Base-by-base conservation (phyloP, 2,888 invertebrate genomes). In the Homarus gammarus region DNA sequence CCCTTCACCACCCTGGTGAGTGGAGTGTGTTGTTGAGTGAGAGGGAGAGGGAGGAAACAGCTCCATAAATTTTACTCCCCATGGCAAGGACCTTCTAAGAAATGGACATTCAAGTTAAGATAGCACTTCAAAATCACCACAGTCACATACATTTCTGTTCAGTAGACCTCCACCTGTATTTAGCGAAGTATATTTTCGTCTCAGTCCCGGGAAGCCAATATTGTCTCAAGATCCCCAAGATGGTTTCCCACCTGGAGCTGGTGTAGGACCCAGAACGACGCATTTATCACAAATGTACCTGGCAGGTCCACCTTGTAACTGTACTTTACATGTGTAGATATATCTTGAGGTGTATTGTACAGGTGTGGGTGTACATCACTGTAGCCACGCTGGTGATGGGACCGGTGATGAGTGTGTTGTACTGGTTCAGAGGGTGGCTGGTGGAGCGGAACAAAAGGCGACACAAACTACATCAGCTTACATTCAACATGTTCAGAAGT, bases 401-500 rank as follows among this genome's bases (percentile, higher is more conserved):
- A 22, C 78, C 78, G 27, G 77, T 78, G 70, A n/a, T 49, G 49
- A 31, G 33, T 44, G 44, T 61, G 61, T 31, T 68, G 64, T 12
- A 10, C 44, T 61, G 49, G 40, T 31, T 31, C 2, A 56, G n/a
- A 64, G 56, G 22, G 44, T 22, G 12, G 18, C 22, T 18, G 18
- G 22, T 22, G 64, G 38, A 22, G 2, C 0, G 8, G 51, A 22
- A 27, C 12, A 10, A 15, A 38, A 5, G 10, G 2, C 64, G 22
- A 3, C 31, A 27, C 22, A 56, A 33, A 68, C 68, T 79, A 10
- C 81, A 79, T 15, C 38, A 33, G 44, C 22, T 36, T 22, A 6
- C 81, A 81, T 87, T 87, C 87, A 87, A 72, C 81, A 44, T 79
- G 70, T 86, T 86, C 51, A n/a, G 88, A 40, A 88, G 56, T 51